phyloP scores from a whole-genome alignment of 2,797 vertebrate species.

The Sebastes dallii region DNA sequence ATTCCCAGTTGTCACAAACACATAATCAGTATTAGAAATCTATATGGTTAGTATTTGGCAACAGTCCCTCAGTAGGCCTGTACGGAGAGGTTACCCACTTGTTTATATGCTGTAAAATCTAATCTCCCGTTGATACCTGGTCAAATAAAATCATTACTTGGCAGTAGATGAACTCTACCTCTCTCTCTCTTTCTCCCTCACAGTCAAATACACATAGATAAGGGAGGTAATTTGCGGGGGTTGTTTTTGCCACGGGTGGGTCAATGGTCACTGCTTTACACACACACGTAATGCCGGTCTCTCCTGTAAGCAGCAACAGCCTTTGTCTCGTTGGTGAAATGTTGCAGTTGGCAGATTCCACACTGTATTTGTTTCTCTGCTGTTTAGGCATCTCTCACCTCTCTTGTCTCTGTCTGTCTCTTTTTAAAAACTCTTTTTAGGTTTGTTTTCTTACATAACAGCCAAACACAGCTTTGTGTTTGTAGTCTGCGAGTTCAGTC shows the following conservation, averaged over 20 bases:
- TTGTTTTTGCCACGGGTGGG: constrained; percentile 67
- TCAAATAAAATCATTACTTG: constrained; percentile 56
- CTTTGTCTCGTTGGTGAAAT: constrained; percentile 64
- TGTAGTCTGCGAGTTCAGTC: not conserved
- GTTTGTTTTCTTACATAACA: constrained; percentile 31
- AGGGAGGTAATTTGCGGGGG: constrained; percentile 60
- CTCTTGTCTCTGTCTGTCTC: not conserved
- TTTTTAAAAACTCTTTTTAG: not conserved
- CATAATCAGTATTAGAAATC: not conserved
- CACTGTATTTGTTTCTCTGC: constrained; percentile 59
- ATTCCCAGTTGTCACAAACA: not conserved
- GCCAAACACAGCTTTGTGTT: not conserved
- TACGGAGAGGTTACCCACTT: not conserved
- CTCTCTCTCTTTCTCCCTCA: constrained; percentile 1
- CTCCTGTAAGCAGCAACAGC: constrained; percentile 55
- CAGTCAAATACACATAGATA: constrained; percentile 63
- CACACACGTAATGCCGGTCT: constrained; percentile 23
- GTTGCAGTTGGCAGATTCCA: constrained; percentile 70
- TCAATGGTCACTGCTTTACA: constrained; percentile 69
- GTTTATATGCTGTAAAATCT: constrained; percentile 30
- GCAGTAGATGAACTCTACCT: constrained; percentile 43
- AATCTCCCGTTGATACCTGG: constrained; percentile 45
- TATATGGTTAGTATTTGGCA: not conserved
- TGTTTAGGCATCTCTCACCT: constrained; percentile 18
- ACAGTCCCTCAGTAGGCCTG: too few species aligned